Base-by-base conservation (phyloP, 1,140 invertebrate genomes). In the Zaprionus inermis region DNA sequence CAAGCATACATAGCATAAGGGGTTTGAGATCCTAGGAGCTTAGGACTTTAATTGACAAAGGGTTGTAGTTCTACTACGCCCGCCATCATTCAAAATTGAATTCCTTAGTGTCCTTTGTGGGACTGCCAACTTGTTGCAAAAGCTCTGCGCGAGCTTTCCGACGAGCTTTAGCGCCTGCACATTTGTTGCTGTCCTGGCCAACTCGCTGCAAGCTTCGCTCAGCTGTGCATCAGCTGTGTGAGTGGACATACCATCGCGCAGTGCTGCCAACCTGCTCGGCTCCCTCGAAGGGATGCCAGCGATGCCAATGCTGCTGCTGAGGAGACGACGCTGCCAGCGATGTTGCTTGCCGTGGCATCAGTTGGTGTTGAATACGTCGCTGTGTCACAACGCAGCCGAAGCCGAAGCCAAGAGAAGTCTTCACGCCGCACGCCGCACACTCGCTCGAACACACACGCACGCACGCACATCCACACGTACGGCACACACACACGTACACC, bases 341-440 rank as follows among this genome's bases (percentile, higher is more conserved):
- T 28, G 41, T 10, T 41, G 67, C 38, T 56, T 49, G 44, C 22
- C 41, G 49, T 74, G 51, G 49, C 60, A 78, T 86, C 82, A 90
- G 86, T 90, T 82, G 82, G 78, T 82, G 81, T 86, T 90, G 74
- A 85, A 82, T 65, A 80, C 79, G 70, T 83, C 75, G 65, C 80
- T 74, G 86, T 74, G 86, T 72, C 71, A 90, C 86, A 90, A 86
- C 72, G 78, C 55, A 72, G 36, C 68, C 44, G 38, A 49, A 49
- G 44, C 44, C 44, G 18, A 22, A 49, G 44, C 44, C 44, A 55
- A 68, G 57, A 59, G 44, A 30, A 32, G 18, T 18, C 36, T 38
- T 41, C 59, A 55, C 59, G 55, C 72, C 69, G 77, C 46, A 51
- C 69, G 36, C 18, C 24, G 51, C n/a, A 34, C n/a, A 34, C 20